Evolutionary conservation across 2,888 invertebrate genomes (phyloP).

Genomic region (Tineola bisselliella): DNA sequence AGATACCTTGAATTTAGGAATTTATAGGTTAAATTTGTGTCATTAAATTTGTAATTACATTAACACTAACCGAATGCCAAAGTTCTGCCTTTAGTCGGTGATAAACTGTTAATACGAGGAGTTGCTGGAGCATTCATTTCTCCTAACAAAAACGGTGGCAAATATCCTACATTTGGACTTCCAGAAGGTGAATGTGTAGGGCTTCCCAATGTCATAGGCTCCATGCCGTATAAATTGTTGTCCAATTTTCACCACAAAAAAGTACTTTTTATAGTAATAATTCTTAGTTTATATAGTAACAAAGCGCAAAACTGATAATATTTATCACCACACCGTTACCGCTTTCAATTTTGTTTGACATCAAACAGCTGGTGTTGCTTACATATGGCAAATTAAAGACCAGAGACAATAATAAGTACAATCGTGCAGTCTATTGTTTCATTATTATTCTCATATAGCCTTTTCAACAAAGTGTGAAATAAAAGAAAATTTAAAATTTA

Average conservation of each 20-base stretch:
- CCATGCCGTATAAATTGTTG: slow-evolving; percentile 66
- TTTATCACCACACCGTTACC: background rate
- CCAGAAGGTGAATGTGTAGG: slow-evolving; percentile 77
- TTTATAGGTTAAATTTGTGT: slow-evolving; percentile 4
- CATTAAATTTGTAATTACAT: background rate
- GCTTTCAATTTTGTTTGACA: slow-evolving; percentile 4
- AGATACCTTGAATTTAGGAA: background rate
- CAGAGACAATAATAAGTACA: too few relatives aligned
- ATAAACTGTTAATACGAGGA: slow-evolving; percentile 68
- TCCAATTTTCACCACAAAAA: background rate
- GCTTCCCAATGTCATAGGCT: slow-evolving; percentile 86
- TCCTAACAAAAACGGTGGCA: slow-evolving; percentile 82
- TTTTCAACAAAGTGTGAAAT: too few relatives aligned
- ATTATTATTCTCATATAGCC: too few relatives aligned
- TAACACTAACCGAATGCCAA: slow-evolving; percentile 66
- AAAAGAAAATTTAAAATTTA: too few relatives aligned
- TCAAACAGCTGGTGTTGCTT: background rate
- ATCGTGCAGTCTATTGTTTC: too few relatives aligned
- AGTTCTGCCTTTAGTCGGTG: slow-evolving; percentile 66
- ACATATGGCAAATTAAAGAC: too few relatives aligned
- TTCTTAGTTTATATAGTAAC: too few relatives aligned
- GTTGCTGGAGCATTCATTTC: slow-evolving; percentile 71
- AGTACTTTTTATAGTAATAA: too few relatives aligned
- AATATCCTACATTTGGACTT: slow-evolving; percentile 72
- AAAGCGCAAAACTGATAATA: background rate